Base-by-base conservation (phyloP, 2,888 invertebrate species). In the Euplagia quadripunctaria region DNA sequence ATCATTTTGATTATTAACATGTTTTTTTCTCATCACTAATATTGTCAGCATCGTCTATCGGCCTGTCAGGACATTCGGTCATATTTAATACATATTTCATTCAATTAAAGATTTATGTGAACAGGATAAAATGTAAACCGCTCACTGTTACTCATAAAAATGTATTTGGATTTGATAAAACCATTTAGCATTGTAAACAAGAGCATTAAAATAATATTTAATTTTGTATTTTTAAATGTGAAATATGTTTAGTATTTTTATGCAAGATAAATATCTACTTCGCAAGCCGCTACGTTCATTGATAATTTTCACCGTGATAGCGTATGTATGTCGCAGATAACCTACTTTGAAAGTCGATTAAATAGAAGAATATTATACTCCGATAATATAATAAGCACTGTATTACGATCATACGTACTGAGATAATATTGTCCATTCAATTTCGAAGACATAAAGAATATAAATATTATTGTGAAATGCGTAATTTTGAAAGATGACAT, bases 371-470 rank as follows among this genome's bases (percentile, higher is more conserved):
- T 42, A 20, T 6, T n/a, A 43, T 42, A 12, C 6, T n/a, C 20
- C 7, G 17, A 58, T n/a, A 55, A 12, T 52, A 41, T 17, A 20
- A 20, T 67, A 51, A 31, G 17, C 17, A 31, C 17, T 67, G 4
- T 11, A 17, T 12, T 52, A 52, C 42, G 41, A 55, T 12, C 6
- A 12, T 12, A 52, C 17, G 3, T 11, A 52, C 5, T 42, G 52
- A 52, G 42, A 68, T 55, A 68, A 68, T 65, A 65, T 68, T 55
- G 42, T 52, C 12, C 42, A 68, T 68, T 70, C 55, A 68, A 68
- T 55, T 55, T 52, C 8, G n/a, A 41, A 68, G 55, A 68, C 42
- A 67, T 49, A 67, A 55, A 52, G 55, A n/a, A 52, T 68, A 55
- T 52, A 68, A 68, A 68, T 43, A 68, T 68, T 55, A 55, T 68